Percentiles rank a stretch among this genome's conserved stretches.
Evolutionary conservation across 2,888 invertebrate species (phyloP).

Genomic region (Agrotis segetum): DNA sequence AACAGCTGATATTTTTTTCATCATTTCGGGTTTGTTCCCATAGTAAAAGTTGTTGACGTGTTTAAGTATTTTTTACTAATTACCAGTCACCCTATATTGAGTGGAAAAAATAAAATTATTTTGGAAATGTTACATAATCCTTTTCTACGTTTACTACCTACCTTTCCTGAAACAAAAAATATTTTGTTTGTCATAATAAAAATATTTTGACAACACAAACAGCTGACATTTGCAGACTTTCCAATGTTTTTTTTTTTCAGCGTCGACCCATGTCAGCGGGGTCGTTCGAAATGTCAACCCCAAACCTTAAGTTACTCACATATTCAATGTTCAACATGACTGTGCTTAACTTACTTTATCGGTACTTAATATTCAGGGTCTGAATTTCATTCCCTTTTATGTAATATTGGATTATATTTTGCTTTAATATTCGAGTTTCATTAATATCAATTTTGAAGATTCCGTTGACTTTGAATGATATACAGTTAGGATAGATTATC

Average conservation of each 20-base stretch:
- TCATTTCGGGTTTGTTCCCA: no score
- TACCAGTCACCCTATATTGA: no score
- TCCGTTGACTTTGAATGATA: not conserved
- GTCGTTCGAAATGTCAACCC: conserved; percentile 54
- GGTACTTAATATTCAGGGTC: conserved; percentile 23
- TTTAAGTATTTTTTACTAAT: no score
- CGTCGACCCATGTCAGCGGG: conserved; percentile 47
- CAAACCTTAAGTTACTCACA: conserved; percentile 40
- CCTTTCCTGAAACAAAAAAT: not conserved
- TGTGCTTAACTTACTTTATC: conserved; percentile 24
- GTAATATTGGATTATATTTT: conserved; percentile 3
- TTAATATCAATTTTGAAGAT: not conserved
- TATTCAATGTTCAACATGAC: conserved; percentile 26
- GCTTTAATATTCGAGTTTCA: not conserved
- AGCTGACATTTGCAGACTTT: conserved; percentile 23
- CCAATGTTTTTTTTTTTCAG: conserved; percentile 27
- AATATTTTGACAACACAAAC: conserved; percentile 31
- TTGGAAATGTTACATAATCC: no score
- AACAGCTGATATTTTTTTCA: no score
- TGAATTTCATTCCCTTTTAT: conserved; percentile 5
- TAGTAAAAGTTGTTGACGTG: no score
- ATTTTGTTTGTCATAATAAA: conserved; percentile 3
- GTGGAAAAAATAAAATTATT: no score
- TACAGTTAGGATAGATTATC: not conserved
- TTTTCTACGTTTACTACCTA: not conserved